Percentiles rank a stretch among this genome's conserved stretches.
Evolutionary conservation across 2,888 invertebrate species (phyloP).

Genomic region (Andricus curvator): DNA sequence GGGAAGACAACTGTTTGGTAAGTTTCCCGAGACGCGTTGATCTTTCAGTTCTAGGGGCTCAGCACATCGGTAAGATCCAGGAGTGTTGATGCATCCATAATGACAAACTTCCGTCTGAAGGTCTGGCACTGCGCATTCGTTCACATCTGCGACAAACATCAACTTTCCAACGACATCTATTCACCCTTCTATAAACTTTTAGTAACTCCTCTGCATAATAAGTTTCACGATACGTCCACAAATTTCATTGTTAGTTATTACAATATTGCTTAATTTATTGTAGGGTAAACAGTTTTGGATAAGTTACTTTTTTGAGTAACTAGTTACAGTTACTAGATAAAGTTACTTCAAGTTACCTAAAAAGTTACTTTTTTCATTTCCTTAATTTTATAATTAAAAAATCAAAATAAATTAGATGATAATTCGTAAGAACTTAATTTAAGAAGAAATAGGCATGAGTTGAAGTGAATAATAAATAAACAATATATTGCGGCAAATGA

Average conservation of each 20-base stretch:
- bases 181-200: constrained; percentile 18
- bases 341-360: too few relatives aligned
- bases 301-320: too few relatives aligned
- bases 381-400: too few relatives aligned
- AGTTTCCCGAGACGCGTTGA: constrained; percentile 62
- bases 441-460: too few relatives aligned
- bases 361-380: too few relatives aligned
- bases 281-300: too few relatives aligned
- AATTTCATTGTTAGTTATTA: constrained; percentile 40
- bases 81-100: constrained; percentile 80
- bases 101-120: constrained; percentile 73
- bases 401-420: too few relatives aligned
- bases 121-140: constrained; percentile 82
- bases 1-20: constrained; percentile 65
- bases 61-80: constrained; percentile 79
- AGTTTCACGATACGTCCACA: neutral
- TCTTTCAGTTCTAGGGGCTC: constrained; percentile 67
- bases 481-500: too few relatives aligned
- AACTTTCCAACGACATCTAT: constrained; percentile 28
- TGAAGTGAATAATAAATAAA: too few relatives aligned
- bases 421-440: too few relatives aligned
- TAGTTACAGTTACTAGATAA: too few relatives aligned
- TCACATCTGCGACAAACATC: constrained; percentile 79
- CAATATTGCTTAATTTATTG: constrained; percentile 63
- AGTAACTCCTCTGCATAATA: constrained; percentile 11